These are phyloP conservation scores for Pseudochirops corinnae DNA, from an alignment of 2,797 vertebrate species.

Conservation along the genomic window DNA sequence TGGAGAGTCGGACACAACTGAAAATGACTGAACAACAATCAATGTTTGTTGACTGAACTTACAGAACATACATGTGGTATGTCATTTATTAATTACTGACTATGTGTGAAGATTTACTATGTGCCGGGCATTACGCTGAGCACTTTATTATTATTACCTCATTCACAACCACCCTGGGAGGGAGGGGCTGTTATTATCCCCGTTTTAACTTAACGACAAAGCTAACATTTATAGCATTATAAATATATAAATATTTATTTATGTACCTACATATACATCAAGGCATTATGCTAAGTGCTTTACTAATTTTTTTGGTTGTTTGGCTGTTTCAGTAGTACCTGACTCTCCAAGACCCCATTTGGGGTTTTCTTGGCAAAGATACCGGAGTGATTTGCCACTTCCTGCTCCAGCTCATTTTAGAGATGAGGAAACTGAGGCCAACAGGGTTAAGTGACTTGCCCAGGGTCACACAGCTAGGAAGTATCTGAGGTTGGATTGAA, in stretches of 20 bases:
- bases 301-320: not conserved
- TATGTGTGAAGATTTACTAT: too few relatives aligned
- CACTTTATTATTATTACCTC: not conserved
- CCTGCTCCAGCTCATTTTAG: not conserved
- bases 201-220: too few relatives aligned
- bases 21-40: not conserved
- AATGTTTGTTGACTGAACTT: not conserved
- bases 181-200: too few relatives aligned
- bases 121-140: not conserved
- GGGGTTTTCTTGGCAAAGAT: not conserved
- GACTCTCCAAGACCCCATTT: too few relatives aligned
- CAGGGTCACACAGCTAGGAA: not conserved
- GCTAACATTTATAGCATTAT: too few relatives aligned
- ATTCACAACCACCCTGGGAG: too few relatives aligned
- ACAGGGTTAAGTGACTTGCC: not conserved
- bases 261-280: too few relatives aligned
- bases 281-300: too few relatives aligned
- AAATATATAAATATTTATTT: too few relatives aligned
- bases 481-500: too few relatives aligned
- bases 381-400: not conserved
- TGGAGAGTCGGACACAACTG: not conserved
- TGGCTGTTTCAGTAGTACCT: not conserved
- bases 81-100: not conserved
- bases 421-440: not conserved
- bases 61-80: not conserved